These are phyloP conservation scores for Calidris pygmaea DNA, from an alignment of 2,113 vertebrate species.

Conservation along the genomic window DNA sequence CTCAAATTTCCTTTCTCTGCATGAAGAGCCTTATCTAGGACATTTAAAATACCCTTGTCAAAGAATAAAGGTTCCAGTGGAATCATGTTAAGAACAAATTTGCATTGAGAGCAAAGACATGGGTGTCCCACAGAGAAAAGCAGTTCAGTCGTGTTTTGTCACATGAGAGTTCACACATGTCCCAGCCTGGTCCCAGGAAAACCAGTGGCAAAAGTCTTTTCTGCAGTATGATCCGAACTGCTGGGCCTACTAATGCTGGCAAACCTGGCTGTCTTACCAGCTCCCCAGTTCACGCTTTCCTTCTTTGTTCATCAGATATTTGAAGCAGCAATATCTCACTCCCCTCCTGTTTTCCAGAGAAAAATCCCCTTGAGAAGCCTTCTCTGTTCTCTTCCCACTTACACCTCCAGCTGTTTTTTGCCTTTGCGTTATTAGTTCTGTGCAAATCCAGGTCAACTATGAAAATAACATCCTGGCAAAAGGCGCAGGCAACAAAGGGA, in stretches of 20 bases:
- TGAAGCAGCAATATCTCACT: not conserved
- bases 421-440: not conserved
- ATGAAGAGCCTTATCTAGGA: not conserved
- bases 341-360: not conserved
- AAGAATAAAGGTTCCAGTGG: not conserved
- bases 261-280: not conserved
- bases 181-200: not conserved
- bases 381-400: not conserved
- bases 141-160: not conserved
- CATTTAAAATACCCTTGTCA: not conserved
- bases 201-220: not conserved
- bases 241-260: not conserved
- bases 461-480: not conserved
- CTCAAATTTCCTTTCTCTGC: not conserved
- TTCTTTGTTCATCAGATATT: not conserved
- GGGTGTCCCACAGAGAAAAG: not conserved
- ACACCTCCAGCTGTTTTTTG: not conserved
- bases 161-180: not conserved
- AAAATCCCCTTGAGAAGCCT: not conserved
- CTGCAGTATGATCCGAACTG: not conserved
- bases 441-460: constrained; percentile 17
- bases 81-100: not conserved
- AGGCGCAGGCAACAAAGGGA: not conserved
- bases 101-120: not conserved
- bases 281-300: not conserved